Evolutionary conservation across 1,140 invertebrate genomes (phyloP).

Genomic region (Solen grandis): DNA sequence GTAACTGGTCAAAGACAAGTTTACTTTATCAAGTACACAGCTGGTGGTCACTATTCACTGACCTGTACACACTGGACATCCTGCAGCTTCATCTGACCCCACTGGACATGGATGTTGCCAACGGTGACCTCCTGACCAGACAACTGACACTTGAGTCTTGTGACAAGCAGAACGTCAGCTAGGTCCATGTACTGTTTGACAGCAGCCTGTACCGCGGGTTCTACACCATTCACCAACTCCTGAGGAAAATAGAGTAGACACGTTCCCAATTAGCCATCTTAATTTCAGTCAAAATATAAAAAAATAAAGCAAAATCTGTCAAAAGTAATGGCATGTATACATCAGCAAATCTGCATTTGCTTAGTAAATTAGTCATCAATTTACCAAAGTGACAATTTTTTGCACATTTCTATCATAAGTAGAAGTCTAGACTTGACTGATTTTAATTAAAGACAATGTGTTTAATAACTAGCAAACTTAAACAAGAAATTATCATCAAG

Average conservation of each 20-base stretch:
- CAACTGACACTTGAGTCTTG: slow-evolving; percentile 60
- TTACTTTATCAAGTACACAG: too few relatives aligned
- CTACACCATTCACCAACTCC: slow-evolving; percentile 21
- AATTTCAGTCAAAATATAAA: background rate
- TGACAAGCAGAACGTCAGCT: slow-evolving; percentile 63
- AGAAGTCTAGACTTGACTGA: too few relatives aligned
- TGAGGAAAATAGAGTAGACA: background rate
- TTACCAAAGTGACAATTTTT: too few relatives aligned
- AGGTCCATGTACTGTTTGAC: slow-evolving; percentile 54
- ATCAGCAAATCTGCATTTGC: background rate
- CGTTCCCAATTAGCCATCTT: background rate
- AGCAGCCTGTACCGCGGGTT: slow-evolving; percentile 28
- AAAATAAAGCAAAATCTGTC: background rate
- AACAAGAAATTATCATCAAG: too few relatives aligned
- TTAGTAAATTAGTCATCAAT: background rate
- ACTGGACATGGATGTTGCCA: slow-evolving; percentile 69
- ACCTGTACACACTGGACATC: slow-evolving; percentile 72
- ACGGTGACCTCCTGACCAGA: slow-evolving; percentile 60
- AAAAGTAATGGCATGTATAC: background rate
- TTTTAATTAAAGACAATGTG: too few relatives aligned
- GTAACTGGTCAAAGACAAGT: too few relatives aligned
- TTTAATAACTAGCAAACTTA: too few relatives aligned
- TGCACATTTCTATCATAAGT: too few relatives aligned
- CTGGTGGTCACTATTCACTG: too few relatives aligned
- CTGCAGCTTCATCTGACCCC: slow-evolving; percentile 61